Base-by-base conservation (phyloP, 2,888 invertebrate species). In the Stomorhina lunata region DNA sequence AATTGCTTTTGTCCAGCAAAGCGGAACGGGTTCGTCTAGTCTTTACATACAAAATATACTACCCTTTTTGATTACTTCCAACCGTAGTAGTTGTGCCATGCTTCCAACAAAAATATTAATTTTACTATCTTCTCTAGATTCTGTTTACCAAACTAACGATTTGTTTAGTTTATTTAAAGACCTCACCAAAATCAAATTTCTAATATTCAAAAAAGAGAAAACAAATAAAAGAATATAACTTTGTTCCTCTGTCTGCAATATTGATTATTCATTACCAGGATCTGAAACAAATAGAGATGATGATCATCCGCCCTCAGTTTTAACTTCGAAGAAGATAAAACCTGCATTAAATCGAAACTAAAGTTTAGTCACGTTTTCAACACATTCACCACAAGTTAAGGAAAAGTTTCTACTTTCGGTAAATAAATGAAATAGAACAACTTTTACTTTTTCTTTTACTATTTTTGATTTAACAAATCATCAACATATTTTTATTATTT, bases 301-400 rank as follows among this genome's bases (percentile, higher is more conserved):
- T 32, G 2, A 9, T 5, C 34, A 12, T 34, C 34, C 12, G 9
- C 9, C 32, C n/a, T n/a, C 22, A 50, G 1, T n/a, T n/a, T 1
- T n/a, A 12, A 4, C 22, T 22, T 9, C 1, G n/a, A 5, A 43
- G 2, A 17, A 10, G 48, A 61, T 29, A 25, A 4, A n/a, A n/a
- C n/a, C n/a, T n/a, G n/a, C n/a, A n/a, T n/a, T n/a, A n/a, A n/a
- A n/a, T n/a, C n/a, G 17, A 68, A 57, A 65, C 27, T 50, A 40
- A 68, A 65, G 66, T 72, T 72, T 66, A 72, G 79, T 72, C 79
- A 79, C 72, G 79, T 79, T 79, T 73, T 68, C 66, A 40, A 66
- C 72, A 79, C 59, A 66, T 72, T 61, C 15, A 7, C 59, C 32
- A 68, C 50, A 72, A 72, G 50, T 57, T 37, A 22, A 27, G 25